Conservation (phyloP, 2,888 invertebrate species). For the Emmelina monodactyla region DNA sequence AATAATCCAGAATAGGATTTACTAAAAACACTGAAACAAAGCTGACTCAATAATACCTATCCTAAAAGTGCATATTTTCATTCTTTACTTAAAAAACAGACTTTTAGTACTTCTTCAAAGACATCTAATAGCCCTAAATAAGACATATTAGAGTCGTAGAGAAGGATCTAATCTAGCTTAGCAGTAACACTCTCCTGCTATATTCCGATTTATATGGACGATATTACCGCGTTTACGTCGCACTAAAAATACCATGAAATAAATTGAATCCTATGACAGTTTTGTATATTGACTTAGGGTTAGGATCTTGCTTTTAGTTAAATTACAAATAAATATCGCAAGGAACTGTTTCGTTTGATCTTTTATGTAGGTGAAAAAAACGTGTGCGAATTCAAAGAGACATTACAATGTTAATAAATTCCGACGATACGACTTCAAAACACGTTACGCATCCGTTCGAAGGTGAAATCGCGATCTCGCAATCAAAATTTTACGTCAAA, state of each 20-base stretch:
- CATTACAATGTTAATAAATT: not conserved
- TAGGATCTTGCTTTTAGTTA: not conserved
- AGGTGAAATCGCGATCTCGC: conserved; percentile 6
- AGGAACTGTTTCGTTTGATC: too few relatives aligned
- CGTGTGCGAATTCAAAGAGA: too few relatives aligned
- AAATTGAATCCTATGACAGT: conserved; percentile 9
- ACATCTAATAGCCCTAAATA: too few relatives aligned
- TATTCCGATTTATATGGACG: conserved; percentile 11
- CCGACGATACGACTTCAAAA: not conserved
- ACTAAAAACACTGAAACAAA: too few relatives aligned
- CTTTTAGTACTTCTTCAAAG: too few relatives aligned
- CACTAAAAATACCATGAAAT: conserved; percentile 10
- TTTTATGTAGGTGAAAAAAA: too few relatives aligned
- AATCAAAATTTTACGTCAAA: conserved; percentile 15
- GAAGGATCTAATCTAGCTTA: conserved; percentile 11
- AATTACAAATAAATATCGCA: not conserved
- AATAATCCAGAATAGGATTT: too few relatives aligned
- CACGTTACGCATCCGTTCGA: not conserved
- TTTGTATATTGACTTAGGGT: not conserved
- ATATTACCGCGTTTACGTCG: conserved; percentile 6
- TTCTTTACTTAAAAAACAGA: too few relatives aligned
- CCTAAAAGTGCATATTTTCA: too few relatives aligned
- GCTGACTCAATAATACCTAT: too few relatives aligned
- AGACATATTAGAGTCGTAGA: too few relatives aligned
- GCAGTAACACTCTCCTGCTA: conserved; percentile 6